phyloP scores from a whole-genome alignment of 2,888 invertebrate species.

The Esperia sulphurella region DNA sequence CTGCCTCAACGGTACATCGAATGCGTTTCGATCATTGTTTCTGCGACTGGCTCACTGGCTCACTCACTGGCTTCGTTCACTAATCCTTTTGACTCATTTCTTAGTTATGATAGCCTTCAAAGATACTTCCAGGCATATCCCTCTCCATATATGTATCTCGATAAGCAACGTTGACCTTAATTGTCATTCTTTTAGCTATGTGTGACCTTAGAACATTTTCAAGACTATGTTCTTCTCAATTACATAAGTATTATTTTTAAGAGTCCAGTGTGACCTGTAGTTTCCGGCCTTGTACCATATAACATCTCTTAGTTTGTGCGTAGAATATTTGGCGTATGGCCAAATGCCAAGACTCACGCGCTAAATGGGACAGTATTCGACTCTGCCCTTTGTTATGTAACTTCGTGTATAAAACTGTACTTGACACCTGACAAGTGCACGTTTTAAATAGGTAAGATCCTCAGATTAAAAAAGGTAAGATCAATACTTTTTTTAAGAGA shows the following conservation, averaged over 20 bases:
- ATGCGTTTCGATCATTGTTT: too few relatives aligned
- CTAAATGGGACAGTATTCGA: constrained; percentile 13
- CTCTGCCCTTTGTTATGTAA: constrained; percentile 26
- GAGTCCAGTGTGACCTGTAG: neutral
- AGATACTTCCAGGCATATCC: too few relatives aligned
- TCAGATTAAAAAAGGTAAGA: too few relatives aligned
- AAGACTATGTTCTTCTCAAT: neutral
- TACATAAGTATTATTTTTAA: neutral
- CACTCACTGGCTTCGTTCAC: too few relatives aligned
- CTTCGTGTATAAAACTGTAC: neutral
- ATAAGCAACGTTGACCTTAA: too few relatives aligned
- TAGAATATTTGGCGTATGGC: constrained; percentile 43
- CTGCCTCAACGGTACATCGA: too few relatives aligned
- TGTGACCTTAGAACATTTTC: neutral
- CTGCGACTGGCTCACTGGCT: too few relatives aligned
- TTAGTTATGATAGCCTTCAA: too few relatives aligned
- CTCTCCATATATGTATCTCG: too few relatives aligned
- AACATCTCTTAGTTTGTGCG: constrained; percentile 16
- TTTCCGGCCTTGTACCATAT: neutral
- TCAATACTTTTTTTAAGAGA: too few relatives aligned
- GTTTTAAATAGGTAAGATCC: neutral
- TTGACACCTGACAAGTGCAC: neutral
- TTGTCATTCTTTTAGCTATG: too few relatives aligned
- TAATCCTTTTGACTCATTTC: too few relatives aligned
- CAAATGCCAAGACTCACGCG: constrained; percentile 19